phyloP scores from a whole-genome alignment of 2,797 vertebrate species.

The Passerculus sandwichensis region DNA sequence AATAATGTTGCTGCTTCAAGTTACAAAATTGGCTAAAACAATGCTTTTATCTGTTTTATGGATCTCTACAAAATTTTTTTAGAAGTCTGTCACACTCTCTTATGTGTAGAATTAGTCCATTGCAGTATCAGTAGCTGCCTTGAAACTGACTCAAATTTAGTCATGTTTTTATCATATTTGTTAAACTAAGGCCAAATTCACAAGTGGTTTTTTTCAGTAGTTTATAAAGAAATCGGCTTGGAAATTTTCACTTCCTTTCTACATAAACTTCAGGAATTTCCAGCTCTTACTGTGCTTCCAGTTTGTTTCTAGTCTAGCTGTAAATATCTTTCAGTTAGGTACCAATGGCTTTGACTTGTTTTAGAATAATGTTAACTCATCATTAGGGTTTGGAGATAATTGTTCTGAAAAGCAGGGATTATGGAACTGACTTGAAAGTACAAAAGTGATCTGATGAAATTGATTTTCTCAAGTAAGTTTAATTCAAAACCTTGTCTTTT shows the following conservation, averaged over 20 bases:
- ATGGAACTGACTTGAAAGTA: not conserved
- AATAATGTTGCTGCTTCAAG: not conserved
- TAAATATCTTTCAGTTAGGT: not conserved
- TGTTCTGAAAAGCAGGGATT: not conserved
- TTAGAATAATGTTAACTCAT: not conserved
- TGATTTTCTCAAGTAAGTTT: not conserved
- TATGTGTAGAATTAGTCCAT: not conserved
- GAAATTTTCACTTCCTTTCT: not conserved
- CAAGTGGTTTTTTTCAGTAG: not conserved
- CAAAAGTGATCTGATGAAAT: not conserved
- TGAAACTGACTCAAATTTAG: not conserved
- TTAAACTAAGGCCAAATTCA: not conserved
- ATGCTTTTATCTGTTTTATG: not conserved
- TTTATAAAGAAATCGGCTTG: not conserved
- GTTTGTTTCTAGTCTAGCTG: not conserved
- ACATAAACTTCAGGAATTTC: not conserved
- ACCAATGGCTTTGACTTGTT: not conserved
- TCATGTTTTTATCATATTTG: not conserved
- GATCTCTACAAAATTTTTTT: not conserved
- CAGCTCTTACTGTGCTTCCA: not conserved
- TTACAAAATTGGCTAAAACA: not conserved
- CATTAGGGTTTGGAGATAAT: not conserved
- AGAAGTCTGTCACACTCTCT: not conserved
- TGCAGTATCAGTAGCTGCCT: not conserved
- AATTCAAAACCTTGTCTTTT: not conserved